Percentiles rank a stretch among this genome's conserved stretches.
These are phyloP conservation scores for Petrophora chlorosata DNA, from an alignment of 2,888 invertebrate genomes.

Conservation along the genomic window DNA sequence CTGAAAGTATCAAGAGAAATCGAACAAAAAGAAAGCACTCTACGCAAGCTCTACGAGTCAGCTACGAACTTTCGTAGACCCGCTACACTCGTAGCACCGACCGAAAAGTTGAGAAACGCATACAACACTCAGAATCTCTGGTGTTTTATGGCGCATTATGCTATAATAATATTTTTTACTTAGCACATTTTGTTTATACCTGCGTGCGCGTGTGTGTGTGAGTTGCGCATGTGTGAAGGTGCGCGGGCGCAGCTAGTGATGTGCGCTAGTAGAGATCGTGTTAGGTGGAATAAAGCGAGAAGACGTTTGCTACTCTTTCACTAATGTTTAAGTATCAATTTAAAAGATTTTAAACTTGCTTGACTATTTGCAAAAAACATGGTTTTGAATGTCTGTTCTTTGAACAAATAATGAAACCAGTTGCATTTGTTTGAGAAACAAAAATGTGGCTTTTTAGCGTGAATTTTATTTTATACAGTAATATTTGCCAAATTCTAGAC, in stretches of 20 bases:
- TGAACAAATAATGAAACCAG: too few relatives aligned
- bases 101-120: constrained; percentile 61
- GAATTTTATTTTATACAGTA: too few relatives aligned
- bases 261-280: constrained; percentile 32
- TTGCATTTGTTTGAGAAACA: too few relatives aligned
- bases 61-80: constrained; percentile 39
- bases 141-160: constrained; percentile 81
- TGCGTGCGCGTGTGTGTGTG: constrained; percentile 38
- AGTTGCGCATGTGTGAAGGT: constrained; percentile 40
- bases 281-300: constrained; percentile 1
- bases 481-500: too few relatives aligned
- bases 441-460: too few relatives aligned
- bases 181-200: constrained; percentile 77
- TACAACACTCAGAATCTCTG: constrained; percentile 48
- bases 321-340: too few relatives aligned
- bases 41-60: constrained; percentile 40
- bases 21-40: constrained; percentile 32
- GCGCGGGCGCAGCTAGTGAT: constrained; percentile 55
- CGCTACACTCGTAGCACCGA: constrained; percentile 39
- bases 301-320: too few relatives aligned
- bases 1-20: neutral
- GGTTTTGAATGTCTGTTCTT: too few relatives aligned
- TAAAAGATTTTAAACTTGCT: too few relatives aligned
- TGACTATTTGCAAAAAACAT: too few relatives aligned
- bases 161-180: constrained; percentile 83